Base-by-base conservation (phyloP, 1,140 invertebrate species). In the Neuroterus valhalla region DNA sequence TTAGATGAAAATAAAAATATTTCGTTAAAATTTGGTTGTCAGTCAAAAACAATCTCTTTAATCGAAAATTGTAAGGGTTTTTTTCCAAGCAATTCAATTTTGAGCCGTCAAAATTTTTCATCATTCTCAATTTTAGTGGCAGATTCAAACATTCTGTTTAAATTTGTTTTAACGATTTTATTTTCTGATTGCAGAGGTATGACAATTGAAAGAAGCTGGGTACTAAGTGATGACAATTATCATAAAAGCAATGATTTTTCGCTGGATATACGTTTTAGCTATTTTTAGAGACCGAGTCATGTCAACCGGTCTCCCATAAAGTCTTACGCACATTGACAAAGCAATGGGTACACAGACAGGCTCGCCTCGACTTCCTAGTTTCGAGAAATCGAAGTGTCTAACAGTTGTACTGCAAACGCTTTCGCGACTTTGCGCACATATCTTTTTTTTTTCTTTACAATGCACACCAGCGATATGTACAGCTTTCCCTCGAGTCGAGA, bases 241-340 rank as follows among this genome's bases (percentile, higher is more conserved):
- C 81, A 84, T 83, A 84, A 84, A 85, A 81, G 81, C 82, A 82
- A 81, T 82, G 83, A 85, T 82, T 84, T 88, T 86, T 87, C 81
- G 78, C 81, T n/a, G 78, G 79, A 71, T 76, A 78, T 52, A 80
- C 74, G 45, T 62, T 71, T 26, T 71, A 42, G 79, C 80, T 88
- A 88, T 88, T 89, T 89, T 87, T 88, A 89, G 88, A 88, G 86
- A 68, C 80, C 85, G 81, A 85, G 79, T 88, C 84, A 88, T 82
- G 81, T 84, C 81, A 84, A 86, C 84, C 82, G 80, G 84, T 85
- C 82, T 83, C 76, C 77, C 80, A 78, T 83, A 82, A 84, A 84
- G 75, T 79, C 79, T 82, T 78, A 77, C 75, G 68, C 77, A 80
- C 77, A 77, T 78, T 74, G 66, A 68, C 67, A 74, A 12, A 62